Percentiles rank a stretch among this genome's conserved stretches.
Conservation (phyloP, 1,140 invertebrate species). For the Amphibalanus amphitrite region DNA sequence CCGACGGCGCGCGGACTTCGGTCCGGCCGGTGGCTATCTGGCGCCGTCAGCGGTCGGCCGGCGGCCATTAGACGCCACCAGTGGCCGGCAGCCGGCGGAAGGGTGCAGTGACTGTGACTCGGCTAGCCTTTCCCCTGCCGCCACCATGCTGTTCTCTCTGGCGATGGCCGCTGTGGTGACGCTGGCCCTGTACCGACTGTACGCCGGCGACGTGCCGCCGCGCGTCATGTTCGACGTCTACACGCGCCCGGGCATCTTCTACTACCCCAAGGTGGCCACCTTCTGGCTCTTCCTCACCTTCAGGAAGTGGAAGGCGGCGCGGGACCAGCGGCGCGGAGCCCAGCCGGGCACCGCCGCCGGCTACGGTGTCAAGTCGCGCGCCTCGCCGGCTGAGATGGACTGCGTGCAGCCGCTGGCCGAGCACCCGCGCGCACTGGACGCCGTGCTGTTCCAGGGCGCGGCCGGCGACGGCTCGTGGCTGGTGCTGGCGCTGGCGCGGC, state of each 20-base stretch:
- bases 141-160: no score
- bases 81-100: no score
- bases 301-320: conserved; percentile 20
- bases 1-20: no score
- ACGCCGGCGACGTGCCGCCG: conserved; percentile 5
- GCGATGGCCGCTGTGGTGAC: conserved; percentile 4
- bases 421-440: conserved; percentile 30
- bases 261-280: conserved; percentile 38
- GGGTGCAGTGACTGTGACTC: no score
- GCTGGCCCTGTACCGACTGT: conserved; percentile 9
- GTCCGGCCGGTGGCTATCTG: no score
- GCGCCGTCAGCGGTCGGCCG: no score
- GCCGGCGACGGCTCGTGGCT: conserved; percentile 23
- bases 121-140: no score
- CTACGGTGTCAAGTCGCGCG: conserved; percentile 31
- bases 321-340: conserved; percentile 17
- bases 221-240: conserved; percentile 36
- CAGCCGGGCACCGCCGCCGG: conserved; percentile 21
- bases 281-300: conserved; percentile 36
- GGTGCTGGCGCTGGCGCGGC: conserved; percentile 25
- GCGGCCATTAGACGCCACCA: no score
- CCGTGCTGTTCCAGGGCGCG: conserved; percentile 27
- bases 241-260: conserved; percentile 39
- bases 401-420: conserved; percentile 37
- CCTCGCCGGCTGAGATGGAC: conserved; percentile 34